Evolutionary conservation across 2,888 invertebrate genomes (phyloP).

Genomic region (Diarsia dahlii): DNA sequence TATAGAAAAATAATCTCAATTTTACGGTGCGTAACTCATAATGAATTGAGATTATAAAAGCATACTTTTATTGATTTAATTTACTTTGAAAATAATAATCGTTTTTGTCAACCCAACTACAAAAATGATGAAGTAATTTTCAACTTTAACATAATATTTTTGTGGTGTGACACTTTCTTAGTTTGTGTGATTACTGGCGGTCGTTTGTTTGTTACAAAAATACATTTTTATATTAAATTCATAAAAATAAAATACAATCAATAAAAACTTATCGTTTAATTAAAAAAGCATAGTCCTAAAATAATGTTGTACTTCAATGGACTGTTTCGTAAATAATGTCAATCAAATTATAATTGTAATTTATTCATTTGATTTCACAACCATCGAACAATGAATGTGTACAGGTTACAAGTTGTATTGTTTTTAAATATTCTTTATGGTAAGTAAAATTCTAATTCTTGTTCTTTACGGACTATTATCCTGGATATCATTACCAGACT

Average conservation of each 20-base stretch:
- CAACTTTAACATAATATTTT: too few relatives aligned
- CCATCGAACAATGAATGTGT: not conserved
- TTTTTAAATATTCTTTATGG: constrained; percentile 3
- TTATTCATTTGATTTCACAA: not conserved
- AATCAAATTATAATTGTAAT: constrained; percentile 4
- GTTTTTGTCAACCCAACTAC: too few relatives aligned
- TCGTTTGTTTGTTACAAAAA: not conserved
- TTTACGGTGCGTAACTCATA: too few relatives aligned
- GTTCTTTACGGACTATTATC: not conserved
- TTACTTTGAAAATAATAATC: too few relatives aligned
- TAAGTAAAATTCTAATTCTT: not conserved
- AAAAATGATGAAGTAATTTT: too few relatives aligned
- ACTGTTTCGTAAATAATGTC: not conserved
- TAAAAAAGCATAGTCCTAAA: not conserved
- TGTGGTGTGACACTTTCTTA: not conserved
- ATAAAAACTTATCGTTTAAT: not conserved
- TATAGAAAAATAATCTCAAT: too few relatives aligned
- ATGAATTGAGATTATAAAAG: too few relatives aligned
- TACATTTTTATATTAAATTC: not conserved
- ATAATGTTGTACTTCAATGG: constrained; percentile 4
- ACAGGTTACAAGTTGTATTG: constrained; percentile 1
- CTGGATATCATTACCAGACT: not conserved
- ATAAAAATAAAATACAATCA: constrained; percentile 7
- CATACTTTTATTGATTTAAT: too few relatives aligned
- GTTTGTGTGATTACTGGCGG: not conserved